These are phyloP conservation scores for Elysia crispata DNA, from an alignment of 2,888 invertebrate species.

Conservation along the genomic window DNA sequence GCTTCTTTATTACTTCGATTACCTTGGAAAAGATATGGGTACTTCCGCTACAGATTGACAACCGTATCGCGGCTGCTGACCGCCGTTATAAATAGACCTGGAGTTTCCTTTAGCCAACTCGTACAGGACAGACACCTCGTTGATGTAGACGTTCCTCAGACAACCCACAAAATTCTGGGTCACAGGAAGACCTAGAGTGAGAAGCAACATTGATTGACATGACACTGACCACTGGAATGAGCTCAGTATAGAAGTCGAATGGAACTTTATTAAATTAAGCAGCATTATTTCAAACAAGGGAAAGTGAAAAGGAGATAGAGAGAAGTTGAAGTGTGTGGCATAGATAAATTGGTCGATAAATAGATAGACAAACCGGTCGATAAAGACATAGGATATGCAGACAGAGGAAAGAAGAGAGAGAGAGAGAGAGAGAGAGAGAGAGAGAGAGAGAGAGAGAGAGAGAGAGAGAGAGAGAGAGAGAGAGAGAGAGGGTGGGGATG, in stretches of 20 bases:
- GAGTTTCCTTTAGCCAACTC: conserved; percentile 80
- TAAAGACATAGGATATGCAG: conserved; percentile 10
- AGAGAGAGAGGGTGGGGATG: too few species aligned
- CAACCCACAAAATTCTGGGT: conserved; percentile 93
- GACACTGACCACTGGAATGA: too few species aligned
- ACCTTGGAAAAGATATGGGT: conserved; percentile 68
- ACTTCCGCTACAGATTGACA: conserved; percentile 67
- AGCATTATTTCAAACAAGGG: too few species aligned
- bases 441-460: conserved; percentile 24
- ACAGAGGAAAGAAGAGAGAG: conserved; percentile 23
- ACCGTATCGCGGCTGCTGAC: conserved; percentile 56
- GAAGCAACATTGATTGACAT: too few species aligned
- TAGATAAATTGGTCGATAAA: neutral
- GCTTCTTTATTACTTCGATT: neutral
- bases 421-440: conserved; percentile 33
- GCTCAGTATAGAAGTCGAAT: too few species aligned
- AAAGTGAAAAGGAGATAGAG: too few species aligned
- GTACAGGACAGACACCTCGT: conserved; percentile 93
- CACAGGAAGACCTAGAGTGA: conserved; percentile 83
- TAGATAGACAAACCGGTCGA: neutral
- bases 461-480: neutral
- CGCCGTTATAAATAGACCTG: conserved; percentile 59
- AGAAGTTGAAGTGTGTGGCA: neutral
- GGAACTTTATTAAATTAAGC: too few species aligned
- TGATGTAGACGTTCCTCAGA: conserved; percentile 93